Conservation (phyloP, 1,140 invertebrate species). For the Ctenoplectra terminalis region DNA sequence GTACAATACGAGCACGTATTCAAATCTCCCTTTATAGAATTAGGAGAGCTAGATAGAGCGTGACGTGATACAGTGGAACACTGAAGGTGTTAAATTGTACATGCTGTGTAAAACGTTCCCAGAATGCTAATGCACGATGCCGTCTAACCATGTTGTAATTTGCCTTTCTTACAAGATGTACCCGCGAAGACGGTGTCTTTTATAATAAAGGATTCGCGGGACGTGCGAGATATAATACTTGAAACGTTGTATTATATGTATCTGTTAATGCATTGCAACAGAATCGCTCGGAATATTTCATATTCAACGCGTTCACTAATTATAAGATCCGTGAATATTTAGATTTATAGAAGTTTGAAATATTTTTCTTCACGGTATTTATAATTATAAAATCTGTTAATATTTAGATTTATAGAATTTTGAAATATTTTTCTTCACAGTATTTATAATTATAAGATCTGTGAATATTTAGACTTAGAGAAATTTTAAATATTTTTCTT, state of each 20-base stretch:
- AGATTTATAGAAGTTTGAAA: too few relatives aligned
- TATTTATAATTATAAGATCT: too few relatives aligned
- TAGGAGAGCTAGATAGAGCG: conserved; percentile 1
- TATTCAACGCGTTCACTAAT: too few relatives aligned
- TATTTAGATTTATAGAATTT: too few relatives aligned
- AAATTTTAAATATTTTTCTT: too few relatives aligned
- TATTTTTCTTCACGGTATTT: too few relatives aligned
- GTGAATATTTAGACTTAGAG: too few relatives aligned
- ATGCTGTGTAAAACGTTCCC: conserved; percentile 6
- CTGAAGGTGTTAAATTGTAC: conserved; percentile 30
- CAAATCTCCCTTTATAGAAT: conserved; percentile 25
- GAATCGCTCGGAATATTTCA: neutral
- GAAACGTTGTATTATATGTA: too few relatives aligned
- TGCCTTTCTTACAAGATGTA: conserved; percentile 24
- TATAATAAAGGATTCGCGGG: neutral
- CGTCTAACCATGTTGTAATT: conserved; percentile 14
- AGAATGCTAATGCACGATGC: conserved; percentile 18
- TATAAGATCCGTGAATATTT: too few relatives aligned
- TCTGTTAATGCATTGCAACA: neutral
- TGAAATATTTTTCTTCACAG: too few relatives aligned
- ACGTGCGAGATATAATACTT: neutral
- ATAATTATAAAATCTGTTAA: too few relatives aligned
- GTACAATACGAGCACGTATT: conserved; percentile 10
- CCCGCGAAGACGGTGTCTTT: neutral
- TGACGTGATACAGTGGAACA: conserved; percentile 1